These are phyloP conservation scores for Varanus komodoensis DNA, from an alignment of 2,113 vertebrate genomes.

Conservation along the genomic window DNA sequence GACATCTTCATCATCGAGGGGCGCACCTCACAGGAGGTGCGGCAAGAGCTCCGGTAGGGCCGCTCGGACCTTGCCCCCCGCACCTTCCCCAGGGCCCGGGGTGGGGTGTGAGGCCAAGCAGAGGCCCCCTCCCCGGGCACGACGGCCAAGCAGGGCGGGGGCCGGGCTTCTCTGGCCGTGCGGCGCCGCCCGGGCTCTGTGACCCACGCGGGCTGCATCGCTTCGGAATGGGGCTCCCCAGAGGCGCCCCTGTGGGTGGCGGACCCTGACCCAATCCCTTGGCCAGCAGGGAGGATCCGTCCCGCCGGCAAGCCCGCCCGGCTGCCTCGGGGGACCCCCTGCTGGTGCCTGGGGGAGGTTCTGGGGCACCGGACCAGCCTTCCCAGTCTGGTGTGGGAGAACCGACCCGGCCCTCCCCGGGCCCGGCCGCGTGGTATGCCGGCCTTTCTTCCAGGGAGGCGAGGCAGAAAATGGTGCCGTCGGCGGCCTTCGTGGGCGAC, in stretches of 20 bases:
- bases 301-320: too few relatives aligned
- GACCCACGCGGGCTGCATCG: too few relatives aligned
- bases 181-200: background rate
- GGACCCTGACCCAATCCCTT: too few relatives aligned
- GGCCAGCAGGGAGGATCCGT: too few relatives aligned
- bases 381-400: too few relatives aligned
- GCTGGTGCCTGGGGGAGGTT: background rate
- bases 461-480: slow-evolving; percentile 85
- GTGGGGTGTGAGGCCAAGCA: background rate
- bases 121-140: too few relatives aligned
- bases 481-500: slow-evolving; percentile 70
- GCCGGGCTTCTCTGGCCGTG: too few relatives aligned
- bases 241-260: background rate
- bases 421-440: background rate
- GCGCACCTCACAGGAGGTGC: slow-evolving; percentile 78
- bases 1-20: slow-evolving; percentile 85
- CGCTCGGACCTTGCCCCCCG: background rate
- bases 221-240: too few relatives aligned
- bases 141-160: too few relatives aligned
- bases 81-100: background rate
- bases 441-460: slow-evolving; percentile 78
- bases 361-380: background rate
- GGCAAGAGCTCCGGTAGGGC: slow-evolving; percentile 85
- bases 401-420: too few relatives aligned
- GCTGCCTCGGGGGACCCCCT: background rate